Evolutionary conservation across 2,888 invertebrate genomes (phyloP).

Genomic region (Scaptomyza cyrtandrae): DNA sequence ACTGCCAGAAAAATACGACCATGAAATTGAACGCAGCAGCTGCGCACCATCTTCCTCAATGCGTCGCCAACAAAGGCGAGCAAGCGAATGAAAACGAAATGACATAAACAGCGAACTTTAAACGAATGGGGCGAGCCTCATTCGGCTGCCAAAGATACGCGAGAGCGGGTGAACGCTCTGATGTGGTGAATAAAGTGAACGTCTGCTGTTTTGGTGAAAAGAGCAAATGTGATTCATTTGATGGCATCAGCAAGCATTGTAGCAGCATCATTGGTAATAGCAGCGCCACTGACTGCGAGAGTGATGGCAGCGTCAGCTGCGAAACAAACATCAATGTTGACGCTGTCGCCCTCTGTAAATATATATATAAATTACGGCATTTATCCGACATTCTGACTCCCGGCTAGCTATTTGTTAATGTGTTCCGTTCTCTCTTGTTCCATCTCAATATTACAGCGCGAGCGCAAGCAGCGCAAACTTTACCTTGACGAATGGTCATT

Average conservation of each 20-base stretch:
- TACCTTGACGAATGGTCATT: slow-evolving; percentile 97
- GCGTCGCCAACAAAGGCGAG: slow-evolving; percentile 30
- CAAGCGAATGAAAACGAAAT: slow-evolving; percentile 71
- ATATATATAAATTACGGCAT: slow-evolving; percentile 55
- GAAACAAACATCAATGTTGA: slow-evolving; percentile 23
- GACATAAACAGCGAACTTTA: slow-evolving; percentile 44
- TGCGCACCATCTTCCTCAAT: background rate
- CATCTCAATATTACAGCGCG: slow-evolving; percentile 87
- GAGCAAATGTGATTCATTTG: slow-evolving; percentile 50
- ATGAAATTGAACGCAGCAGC: slow-evolving; percentile 38
- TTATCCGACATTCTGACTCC: slow-evolving; percentile 34
- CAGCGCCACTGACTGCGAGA: slow-evolving; percentile 2
- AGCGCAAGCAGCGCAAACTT: slow-evolving; percentile 95
- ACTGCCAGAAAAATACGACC: slow-evolving; percentile 60
- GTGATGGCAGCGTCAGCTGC: slow-evolving; percentile 27
- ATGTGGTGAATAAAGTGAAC: slow-evolving; percentile 33
- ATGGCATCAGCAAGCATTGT: slow-evolving; percentile 44
- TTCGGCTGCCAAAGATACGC: slow-evolving; percentile 14
- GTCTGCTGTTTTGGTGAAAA: slow-evolving; percentile 43
- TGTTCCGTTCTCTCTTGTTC: slow-evolving; percentile 33
- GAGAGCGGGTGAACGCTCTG: slow-evolving; percentile 11
- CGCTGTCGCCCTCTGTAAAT: slow-evolving; percentile 42
- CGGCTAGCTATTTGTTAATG: slow-evolving; percentile 41
- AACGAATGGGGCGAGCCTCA: slow-evolving; percentile 34
- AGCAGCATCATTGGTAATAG: background rate